phyloP scores from a whole-genome alignment of 1,140 invertebrate genomes.

The Tribolium castaneum region DNA sequence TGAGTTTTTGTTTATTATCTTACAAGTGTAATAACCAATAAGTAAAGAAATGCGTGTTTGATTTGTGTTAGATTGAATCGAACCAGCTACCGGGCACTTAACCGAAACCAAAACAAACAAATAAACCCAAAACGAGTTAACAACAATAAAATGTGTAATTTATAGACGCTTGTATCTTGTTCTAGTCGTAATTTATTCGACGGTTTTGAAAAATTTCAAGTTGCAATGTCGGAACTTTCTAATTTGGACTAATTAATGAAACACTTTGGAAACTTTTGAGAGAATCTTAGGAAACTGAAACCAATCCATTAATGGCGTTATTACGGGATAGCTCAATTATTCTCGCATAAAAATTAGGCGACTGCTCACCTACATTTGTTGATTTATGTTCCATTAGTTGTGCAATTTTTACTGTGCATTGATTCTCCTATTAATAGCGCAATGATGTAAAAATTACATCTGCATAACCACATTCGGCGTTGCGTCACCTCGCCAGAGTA shows the following conservation, averaged over 20 bases:
- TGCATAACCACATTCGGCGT: conserved; percentile 29
- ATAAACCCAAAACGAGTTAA: neutral
- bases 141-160: conserved; percentile 4
- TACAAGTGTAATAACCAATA: neutral
- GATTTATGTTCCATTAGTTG: conserved; percentile 33
- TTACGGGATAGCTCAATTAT: conserved; percentile 25
- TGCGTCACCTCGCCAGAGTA: conserved; percentile 2
- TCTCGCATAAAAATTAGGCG: conserved; percentile 17
- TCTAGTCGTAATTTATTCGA: conserved; percentile 12
- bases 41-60: neutral
- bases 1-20: neutral
- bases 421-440: conserved; percentile 23
- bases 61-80: neutral
- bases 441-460: conserved; percentile 30
- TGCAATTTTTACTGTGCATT: conserved; percentile 25
- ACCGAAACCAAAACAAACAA: neutral
- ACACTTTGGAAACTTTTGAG: neutral
- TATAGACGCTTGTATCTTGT: conserved; percentile 8
- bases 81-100: neutral
- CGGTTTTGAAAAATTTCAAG: conserved; percentile 32
- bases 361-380: conserved; percentile 26
- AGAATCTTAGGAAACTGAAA: conserved; percentile 27
- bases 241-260: conserved; percentile 24
- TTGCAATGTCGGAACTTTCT: conserved; percentile 27
- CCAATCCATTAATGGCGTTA: conserved; percentile 24